Base-by-base conservation (phyloP, 64 coral and sea anemone species). In the Stichodactyla helianthus region DNA sequence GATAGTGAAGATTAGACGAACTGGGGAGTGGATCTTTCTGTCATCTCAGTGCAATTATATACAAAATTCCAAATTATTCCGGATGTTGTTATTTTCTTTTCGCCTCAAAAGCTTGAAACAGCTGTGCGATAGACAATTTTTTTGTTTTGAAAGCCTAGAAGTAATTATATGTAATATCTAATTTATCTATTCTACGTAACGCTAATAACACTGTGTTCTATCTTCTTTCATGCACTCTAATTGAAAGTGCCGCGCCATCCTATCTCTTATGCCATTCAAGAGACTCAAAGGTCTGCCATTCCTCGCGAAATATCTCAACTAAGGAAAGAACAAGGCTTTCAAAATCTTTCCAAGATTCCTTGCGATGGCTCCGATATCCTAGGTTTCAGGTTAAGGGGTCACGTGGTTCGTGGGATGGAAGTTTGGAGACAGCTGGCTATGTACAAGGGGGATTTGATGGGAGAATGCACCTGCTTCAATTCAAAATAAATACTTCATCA, bases 131-230 rank as follows among this genome's bases (percentile, higher is more conserved):
- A 89, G 80, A 92, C 93, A 89, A 88, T 89, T 95, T 74, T 68
- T 93, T 96, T 97, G 62, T 97, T 97, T 97, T 97, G 91, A 93
- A 97, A 93, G 88, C 89, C 88, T 74, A 88, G 84, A 90, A 97
- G 94, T 97, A 97, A 97, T 97, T 97, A 97, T 97, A 85, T 97
- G 94, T 97, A 97, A 97, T 97, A 93, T 97, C 89, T 93, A 90
- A 97, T 97, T 90, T 97, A 87, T 93, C 84, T 89, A 93, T 92
- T 97, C 94, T 89, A 83, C 91, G 82, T 79, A 88, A 90, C 91
- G 91, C 68, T 90, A 89, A 93, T 93, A 93, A 97, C 88, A 86
- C 83, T 28, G 79, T 86, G 87, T 95, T 93, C 93, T 94, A 88
- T 96, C 92, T 90, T 93, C 90, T 87, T 87, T 68, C 64, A 63